Evolutionary conservation across 2,113 vertebrate genomes (phyloP).

Genomic region (Dermatemys mawii): DNA sequence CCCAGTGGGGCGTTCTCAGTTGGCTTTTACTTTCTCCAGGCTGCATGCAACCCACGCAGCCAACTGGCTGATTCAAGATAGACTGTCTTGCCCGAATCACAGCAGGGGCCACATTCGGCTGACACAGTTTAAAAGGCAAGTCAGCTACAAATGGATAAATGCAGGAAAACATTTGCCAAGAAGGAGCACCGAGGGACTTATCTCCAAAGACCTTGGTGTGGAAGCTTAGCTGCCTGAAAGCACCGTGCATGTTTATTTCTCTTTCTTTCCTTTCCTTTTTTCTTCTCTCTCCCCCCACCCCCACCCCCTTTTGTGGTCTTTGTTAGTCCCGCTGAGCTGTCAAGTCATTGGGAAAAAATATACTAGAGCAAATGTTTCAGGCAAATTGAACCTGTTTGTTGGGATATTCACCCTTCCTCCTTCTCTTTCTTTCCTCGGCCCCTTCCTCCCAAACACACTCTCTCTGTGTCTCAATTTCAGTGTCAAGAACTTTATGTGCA

Average conservation of each 20-base stretch:
- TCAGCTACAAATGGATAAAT: background rate
- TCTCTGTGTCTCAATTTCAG: slow-evolving; percentile 14
- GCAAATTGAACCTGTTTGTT: slow-evolving; percentile 46
- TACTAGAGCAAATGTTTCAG: slow-evolving; percentile 23
- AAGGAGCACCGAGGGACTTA: background rate
- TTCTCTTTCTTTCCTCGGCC: background rate
- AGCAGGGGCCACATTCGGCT: background rate
- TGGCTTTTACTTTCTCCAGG: background rate
- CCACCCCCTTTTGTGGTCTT: slow-evolving; percentile 31
- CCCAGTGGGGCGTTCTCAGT: fast-evolving
- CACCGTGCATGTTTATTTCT: background rate
- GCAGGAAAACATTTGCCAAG: background rate
- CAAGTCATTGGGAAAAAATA: background rate
- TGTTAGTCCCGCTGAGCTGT: slow-evolving; percentile 46
- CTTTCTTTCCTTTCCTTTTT: slow-evolving; percentile 24
- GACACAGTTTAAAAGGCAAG: background rate
- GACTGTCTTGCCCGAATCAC: background rate
- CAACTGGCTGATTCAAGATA: fast-evolving
- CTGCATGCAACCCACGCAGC: fast-evolving
- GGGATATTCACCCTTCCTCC: background rate
- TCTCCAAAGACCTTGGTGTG: background rate
- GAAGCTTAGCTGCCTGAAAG: background rate
- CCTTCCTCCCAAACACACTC: background rate
- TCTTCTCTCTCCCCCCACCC: slow-evolving; percentile 28
- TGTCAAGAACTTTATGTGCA: slow-evolving; percentile 66